phyloP scores from a whole-genome alignment of 1,140 invertebrate genomes.

The Penaeus vannamei region DNA sequence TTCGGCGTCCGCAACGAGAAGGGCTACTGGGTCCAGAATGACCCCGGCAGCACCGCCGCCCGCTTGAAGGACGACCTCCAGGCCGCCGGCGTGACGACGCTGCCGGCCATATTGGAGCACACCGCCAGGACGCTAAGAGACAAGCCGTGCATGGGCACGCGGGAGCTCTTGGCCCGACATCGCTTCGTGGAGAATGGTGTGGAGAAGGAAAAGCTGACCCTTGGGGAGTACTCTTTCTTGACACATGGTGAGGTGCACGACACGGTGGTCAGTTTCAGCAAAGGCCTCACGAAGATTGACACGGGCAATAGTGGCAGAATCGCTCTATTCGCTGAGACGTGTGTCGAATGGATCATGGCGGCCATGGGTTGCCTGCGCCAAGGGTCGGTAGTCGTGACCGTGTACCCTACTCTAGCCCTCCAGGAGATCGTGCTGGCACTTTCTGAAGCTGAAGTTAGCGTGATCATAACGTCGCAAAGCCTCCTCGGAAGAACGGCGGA shows the following conservation, averaged over 20 bases:
- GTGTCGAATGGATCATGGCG: constrained; percentile 74
- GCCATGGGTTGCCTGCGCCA: constrained; percentile 72
- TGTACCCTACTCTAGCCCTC: constrained; percentile 67
- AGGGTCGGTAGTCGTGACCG: constrained; percentile 65
- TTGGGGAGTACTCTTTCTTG: constrained; percentile 71
- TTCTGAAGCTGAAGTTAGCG: constrained; percentile 67
- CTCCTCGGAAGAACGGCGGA: constrained; percentile 61
- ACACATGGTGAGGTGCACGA: constrained; percentile 71
- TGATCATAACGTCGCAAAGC: constrained; percentile 63
- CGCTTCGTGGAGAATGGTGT: constrained; percentile 48
- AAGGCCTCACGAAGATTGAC: constrained; percentile 68
- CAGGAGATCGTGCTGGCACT: constrained; percentile 63
- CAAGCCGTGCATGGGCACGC: constrained; percentile 62
- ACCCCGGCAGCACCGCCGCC: no score
- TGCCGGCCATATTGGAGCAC: constrained; percentile 60
- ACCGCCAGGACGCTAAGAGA: constrained; percentile 53
- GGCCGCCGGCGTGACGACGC: constrained; percentile 39
- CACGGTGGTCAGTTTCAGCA: constrained; percentile 70
- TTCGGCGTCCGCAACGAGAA: no score
- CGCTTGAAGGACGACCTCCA: no score
- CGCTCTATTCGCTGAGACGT: constrained; percentile 74
- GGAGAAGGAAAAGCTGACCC: constrained; percentile 64
- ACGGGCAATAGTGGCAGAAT: constrained; percentile 71
- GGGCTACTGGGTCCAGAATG: no score
- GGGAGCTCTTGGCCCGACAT: constrained; percentile 51